Conservation (phyloP, 2,113 vertebrate species). For the Eidolon helvum region DNA sequence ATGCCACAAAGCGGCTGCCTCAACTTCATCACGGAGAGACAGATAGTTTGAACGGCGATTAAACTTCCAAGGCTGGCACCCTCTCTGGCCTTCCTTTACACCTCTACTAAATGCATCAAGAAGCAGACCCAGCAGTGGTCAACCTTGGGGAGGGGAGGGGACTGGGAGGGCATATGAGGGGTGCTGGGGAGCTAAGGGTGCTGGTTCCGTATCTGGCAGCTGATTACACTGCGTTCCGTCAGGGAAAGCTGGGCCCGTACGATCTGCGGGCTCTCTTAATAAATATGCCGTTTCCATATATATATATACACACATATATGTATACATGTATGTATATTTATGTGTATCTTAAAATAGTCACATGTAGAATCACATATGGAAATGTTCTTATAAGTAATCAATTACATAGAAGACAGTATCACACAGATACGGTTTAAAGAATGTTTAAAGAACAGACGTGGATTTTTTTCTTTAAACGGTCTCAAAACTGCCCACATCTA, state of each 20-base stretch:
- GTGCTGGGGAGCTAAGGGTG: not conserved
- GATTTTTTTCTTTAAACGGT: not conserved
- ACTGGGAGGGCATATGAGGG: rapidly evolving
- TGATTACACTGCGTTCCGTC: rapidly evolving
- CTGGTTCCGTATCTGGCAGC: not conserved
- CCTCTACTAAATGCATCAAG: not conserved
- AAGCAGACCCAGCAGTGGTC: not conserved
- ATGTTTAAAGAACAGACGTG: not conserved
- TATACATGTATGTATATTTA: too few species aligned
- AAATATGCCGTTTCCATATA: not conserved
- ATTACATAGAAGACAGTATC: not conserved
- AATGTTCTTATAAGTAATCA: not conserved
- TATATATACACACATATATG: too few species aligned
- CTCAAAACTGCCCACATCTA: not conserved
- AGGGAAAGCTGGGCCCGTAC: too few species aligned
- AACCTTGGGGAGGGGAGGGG: not conserved
- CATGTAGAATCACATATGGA: not conserved
- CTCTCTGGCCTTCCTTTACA: not conserved
- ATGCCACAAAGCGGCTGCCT: not conserved
- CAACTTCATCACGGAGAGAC: rapidly evolving
- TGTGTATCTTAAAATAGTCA: not conserved
- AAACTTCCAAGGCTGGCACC: not conserved
- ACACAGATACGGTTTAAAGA: not conserved
- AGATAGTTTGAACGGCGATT: not conserved
- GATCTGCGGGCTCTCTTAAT: not conserved